These are phyloP conservation scores for Noctua fimbriata DNA, from an alignment of 2,888 invertebrate genomes.

Conservation along the genomic window DNA sequence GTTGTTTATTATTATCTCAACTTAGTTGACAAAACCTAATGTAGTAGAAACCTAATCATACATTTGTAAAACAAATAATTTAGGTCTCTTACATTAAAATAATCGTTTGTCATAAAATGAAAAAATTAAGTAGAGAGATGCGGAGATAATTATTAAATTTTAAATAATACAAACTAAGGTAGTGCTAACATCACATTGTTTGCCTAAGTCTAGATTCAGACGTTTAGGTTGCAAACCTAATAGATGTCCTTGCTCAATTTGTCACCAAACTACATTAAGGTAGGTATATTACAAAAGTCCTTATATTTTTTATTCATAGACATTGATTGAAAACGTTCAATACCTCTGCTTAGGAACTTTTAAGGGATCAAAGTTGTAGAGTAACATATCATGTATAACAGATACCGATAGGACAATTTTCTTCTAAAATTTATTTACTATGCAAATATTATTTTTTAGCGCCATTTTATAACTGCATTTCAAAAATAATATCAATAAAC, in stretches of 20 bases:
- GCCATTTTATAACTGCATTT: not conserved
- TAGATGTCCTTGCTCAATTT: conserved; percentile 60
- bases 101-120: conserved; percentile 37
- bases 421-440: not conserved
- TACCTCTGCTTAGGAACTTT: conserved; percentile 67
- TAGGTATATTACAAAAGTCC: conserved; percentile 56
- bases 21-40: conserved; percentile 26
- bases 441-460: not conserved
- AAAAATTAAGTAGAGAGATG: conserved; percentile 38
- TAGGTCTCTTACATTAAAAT: conserved; percentile 22
- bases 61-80: conserved; percentile 37
- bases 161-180: conserved; percentile 73
- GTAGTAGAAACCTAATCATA: conserved; percentile 29
- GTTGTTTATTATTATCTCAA: conserved; percentile 39
- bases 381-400: conserved; percentile 52
- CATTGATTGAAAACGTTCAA: conserved; percentile 66
- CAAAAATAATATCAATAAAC: not conserved
- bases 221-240: conserved; percentile 65
- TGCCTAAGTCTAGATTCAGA: conserved; percentile 71
- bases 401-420: not conserved
- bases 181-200: conserved; percentile 82
- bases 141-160: conserved; percentile 67
- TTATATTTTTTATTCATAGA: conserved; percentile 50
- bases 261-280: conserved; percentile 45
- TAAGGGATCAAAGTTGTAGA: conserved; percentile 50